phyloP scores from a whole-genome alignment of 2,797 vertebrate genomes.

The Spondyliosoma cantharus region DNA sequence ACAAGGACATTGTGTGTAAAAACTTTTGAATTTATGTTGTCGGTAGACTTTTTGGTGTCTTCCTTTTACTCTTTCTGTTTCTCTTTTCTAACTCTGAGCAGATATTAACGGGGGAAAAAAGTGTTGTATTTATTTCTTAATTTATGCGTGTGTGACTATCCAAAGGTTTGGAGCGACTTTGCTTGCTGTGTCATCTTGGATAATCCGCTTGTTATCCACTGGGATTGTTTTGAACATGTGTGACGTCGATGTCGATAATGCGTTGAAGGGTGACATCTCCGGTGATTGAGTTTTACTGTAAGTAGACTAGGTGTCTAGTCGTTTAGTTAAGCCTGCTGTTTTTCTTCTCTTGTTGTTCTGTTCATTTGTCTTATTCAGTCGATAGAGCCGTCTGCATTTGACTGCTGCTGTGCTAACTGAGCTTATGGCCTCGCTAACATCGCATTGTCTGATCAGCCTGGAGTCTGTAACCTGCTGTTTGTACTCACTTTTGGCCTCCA shows the following conservation, averaged over 20 bases:
- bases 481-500: slow-evolving; percentile 59
- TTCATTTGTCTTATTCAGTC: slow-evolving; percentile 40
- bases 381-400: slow-evolving; percentile 31
- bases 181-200: slow-evolving; percentile 59
- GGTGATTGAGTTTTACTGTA: slow-evolving; percentile 46
- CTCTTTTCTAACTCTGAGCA: slow-evolving; percentile 34
- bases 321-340: slow-evolving; percentile 42
- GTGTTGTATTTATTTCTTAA: slow-evolving; percentile 79
- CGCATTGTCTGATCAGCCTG: slow-evolving; percentile 45
- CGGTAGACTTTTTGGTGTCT: slow-evolving; percentile 18
- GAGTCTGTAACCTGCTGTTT: slow-evolving; percentile 76
- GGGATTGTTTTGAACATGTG: slow-evolving; percentile 47
- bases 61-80: slow-evolving; percentile 35
- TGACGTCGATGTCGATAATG: slow-evolving; percentile 36
- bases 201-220: slow-evolving; percentile 42
- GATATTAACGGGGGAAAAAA: slow-evolving; percentile 27
- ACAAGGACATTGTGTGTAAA: slow-evolving; percentile 15
- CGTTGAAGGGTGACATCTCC: slow-evolving; percentile 38
- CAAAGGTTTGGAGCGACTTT: slow-evolving; percentile 52
- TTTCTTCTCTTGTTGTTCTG: slow-evolving; percentile 23
- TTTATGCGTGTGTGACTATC: slow-evolving; percentile 77
- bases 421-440: slow-evolving; percentile 48
- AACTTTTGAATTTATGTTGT: slow-evolving; percentile 41
- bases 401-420: slow-evolving; percentile 54
- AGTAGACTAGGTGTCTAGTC: slow-evolving; percentile 28